Base-by-base conservation (phyloP, 2,113 vertebrate species). In the Loxodonta africana region DNA sequence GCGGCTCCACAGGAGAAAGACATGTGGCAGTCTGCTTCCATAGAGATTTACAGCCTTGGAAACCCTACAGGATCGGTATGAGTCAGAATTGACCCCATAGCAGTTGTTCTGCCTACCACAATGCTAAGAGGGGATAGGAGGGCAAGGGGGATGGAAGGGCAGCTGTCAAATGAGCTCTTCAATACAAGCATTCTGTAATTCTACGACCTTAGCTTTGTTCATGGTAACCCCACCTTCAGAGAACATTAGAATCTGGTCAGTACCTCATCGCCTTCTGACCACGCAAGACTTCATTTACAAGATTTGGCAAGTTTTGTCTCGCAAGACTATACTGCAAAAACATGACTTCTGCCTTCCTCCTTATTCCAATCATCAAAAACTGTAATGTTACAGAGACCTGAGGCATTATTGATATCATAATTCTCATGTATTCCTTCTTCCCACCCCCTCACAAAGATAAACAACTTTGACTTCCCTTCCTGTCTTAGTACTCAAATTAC, bases 261-360 rank as follows among this genome's bases (percentile, higher is more conserved):
- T 62, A 14, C 23, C n/a, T 80, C 6, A n/a, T 76, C 26, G 41
- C 18, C 12, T 48, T 73, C 8, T 14, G 25, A 41, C n/a, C 14
- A 87, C 18, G 62, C 26, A 71, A 77, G 33, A 69, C 41, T 78
- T 83, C 5, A 48, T 77, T 88, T 85, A 48, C 12, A 95, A 76
- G 12, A n/a, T 62, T 33, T 48, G 14, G 28, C 12, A 7, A 53
- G 51, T 67, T 73, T 73, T 82, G 37, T 83, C 33, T 87, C 23
- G 60, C 48, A 83, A 30, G 23, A 33, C 57, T 53, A 15, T 53
- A 82, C 74, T 11, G 6, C 28, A 73, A 84, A 76, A 62, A 21
- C 6, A 48, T 65, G 60, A 83, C 62, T 95, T 97, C 71, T 88
- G 44, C 37, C 88, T 93, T 80, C 17, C 67, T 7, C 18, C 37